Base-by-base conservation (phyloP, 2,113 vertebrate species). In the Bubalus kerabau region DNA sequence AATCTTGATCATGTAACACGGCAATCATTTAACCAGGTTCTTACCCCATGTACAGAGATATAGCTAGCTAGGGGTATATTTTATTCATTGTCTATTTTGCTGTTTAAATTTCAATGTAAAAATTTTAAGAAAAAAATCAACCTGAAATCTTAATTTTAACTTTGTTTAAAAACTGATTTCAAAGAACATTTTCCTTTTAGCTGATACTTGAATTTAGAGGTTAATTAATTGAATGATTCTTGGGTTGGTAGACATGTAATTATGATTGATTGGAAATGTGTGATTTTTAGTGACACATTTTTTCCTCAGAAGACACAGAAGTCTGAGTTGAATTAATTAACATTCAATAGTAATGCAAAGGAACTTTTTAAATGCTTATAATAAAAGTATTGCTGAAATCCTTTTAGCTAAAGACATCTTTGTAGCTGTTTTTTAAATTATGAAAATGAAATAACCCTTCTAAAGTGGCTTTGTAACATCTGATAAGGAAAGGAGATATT, bases 81-180 rank as follows among this genome's bases (percentile, higher is more conserved):
- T 85, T 76, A 83, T 64, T 90, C 48, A 50, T 43, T 23, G 21
- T 67, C 87, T 86, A 1, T 4, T 82, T 30, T 92, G 43, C 6
- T 80, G 13, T 67, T 94, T 93, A 32, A 89, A 90, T 86, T 81
- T 93, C 46, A 96, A 87, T 93, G 56, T 28, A 92, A 54, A 97
- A 95, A 48, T 0, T 43, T 95, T 50, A 87, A 76, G 10, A 19
- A 60, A 80, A 74, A 90, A 94, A 87, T 19, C 94, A 57, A 5
- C 36, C 80, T 95, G 2, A 11, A 94, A 92, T 93, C 30, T 17
- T 59, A 87, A 83, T 82, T 97, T 97, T 48, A 76, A 56, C 78
- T 81, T 97, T 96, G 9, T 81, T 94, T 94, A 80, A 94, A 95
- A 97, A 90, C 21, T 40, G 11, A 92, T 95, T 97, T 95, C 50